phyloP scores from a whole-genome alignment of 2,113 vertebrate genomes.

The Lonchura striata region DNA sequence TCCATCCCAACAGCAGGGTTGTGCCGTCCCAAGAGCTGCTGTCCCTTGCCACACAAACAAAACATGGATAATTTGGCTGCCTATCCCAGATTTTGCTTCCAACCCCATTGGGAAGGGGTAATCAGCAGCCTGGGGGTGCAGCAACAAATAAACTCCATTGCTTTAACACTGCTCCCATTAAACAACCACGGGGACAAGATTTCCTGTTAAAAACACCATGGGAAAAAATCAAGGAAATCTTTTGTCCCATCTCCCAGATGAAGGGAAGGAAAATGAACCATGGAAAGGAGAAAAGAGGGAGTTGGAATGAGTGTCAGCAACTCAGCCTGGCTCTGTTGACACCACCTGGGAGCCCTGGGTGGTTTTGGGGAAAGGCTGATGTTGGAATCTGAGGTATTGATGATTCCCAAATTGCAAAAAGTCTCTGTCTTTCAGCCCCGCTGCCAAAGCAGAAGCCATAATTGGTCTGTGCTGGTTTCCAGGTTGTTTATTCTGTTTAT shows the following conservation, averaged over 20 bases:
- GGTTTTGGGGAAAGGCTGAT: neutral
- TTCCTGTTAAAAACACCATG: neutral
- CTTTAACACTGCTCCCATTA: neutral
- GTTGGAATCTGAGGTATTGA: too few relatives aligned
- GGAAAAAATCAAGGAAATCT: neutral
- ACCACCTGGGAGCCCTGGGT: neutral
- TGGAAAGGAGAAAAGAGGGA: neutral
- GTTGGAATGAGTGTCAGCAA: neutral
- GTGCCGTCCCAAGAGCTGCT: neutral
- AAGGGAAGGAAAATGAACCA: neutral
- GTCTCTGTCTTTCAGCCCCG: too few relatives aligned
- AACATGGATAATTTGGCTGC: neutral
- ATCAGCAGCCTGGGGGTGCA: neutral
- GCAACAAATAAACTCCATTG: neutral
- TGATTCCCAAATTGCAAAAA: too few relatives aligned
- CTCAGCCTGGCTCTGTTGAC: neutral
- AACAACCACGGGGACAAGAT: neutral
- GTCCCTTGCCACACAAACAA: neutral
- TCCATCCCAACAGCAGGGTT: neutral
- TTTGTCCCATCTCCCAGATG: neutral
- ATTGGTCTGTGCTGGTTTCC: too few relatives aligned
- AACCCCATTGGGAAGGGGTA: accelerated
- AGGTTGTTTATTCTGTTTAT: too few relatives aligned
- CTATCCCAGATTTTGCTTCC: neutral
- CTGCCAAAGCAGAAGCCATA: too few relatives aligned